Evolutionary conservation across 2,797 vertebrate genomes (phyloP), one percentile per base, ranked within the genome.

Genomic region (Tokudaia muenninki): DNA sequence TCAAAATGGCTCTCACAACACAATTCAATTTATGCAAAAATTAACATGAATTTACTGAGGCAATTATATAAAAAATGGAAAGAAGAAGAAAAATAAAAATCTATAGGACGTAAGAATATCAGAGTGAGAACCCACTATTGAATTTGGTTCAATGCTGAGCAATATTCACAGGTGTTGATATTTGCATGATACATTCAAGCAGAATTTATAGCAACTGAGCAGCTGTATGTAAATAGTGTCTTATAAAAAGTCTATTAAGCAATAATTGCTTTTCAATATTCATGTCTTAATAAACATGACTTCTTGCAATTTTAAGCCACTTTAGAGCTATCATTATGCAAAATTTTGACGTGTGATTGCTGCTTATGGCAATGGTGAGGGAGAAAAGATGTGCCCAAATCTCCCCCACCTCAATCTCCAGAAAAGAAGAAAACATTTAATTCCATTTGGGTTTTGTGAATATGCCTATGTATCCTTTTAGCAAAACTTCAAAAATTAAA

Each of bases 201-300:
- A 93, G 75, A 97, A 97, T 97, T 97, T 96, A 96, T 96, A 97
- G 95, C 78, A 97, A 92, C 87, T 97, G 94, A 96, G 75, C 97
- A 97, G 96, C 95, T 98, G 95, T 93, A 94, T 52, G 90, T 87
- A 97, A 97, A 98, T 93, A 94, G 93, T 93, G 87, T 88, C 95
- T 97, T 96, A 94, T 93, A 95, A 97, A 97, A 97, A 92, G 90
- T 44, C 84, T 97, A 96, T 96, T 97, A 97, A 97, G 84, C 80
- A 97, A 94, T 97, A 97, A 97, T 97, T 98, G 95, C 94, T 95
- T 94, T 97, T 97, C 95, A 97, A 95, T 97, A 97, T 98, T 95
- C 97, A 98, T 92, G 50, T n/a, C 72, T 96, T 97, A 97, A 95
- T 97, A 93, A 96, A 96, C 94, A 81, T 96, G 87, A 96, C 92